Evolutionary conservation across 2,888 invertebrate genomes (phyloP).

Genomic region (Allacma fusca): DNA sequence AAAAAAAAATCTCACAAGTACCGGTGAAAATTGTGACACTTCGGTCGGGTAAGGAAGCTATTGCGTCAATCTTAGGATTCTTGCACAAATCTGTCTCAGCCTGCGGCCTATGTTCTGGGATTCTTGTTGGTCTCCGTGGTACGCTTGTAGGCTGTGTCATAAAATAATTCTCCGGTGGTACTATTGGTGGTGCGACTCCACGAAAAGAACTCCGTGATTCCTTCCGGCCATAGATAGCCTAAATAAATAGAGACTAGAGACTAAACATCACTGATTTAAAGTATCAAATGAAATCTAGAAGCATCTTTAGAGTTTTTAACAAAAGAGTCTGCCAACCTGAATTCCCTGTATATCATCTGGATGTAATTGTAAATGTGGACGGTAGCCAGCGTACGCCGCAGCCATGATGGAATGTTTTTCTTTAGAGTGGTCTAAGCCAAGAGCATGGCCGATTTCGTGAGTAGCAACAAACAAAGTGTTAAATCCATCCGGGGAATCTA

Average conservation of each 20-base stretch:
- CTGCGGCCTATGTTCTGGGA: conserved; percentile 20
- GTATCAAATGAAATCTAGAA: no score
- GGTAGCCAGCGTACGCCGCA: conserved; percentile 54
- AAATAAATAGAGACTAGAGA: no score
- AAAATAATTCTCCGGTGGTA: no score
- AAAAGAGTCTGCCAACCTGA: conserved; percentile 31
- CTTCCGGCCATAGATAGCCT: no score
- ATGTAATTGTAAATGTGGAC: conserved; percentile 53
- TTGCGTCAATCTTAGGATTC: conserved; percentile 50
- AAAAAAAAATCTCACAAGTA: neutral
- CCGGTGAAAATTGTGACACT: conserved; percentile 52
- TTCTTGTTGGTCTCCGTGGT: neutral
- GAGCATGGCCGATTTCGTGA: conserved; percentile 67
- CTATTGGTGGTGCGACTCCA: no score
- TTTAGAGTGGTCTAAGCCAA: conserved; percentile 63
- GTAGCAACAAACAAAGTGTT: conserved; percentile 67
- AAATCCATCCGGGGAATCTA: conserved; percentile 62
- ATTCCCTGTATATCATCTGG: conserved; percentile 55
- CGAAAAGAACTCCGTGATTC: no score
- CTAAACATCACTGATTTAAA: no score
- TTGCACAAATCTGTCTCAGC: conserved; percentile 45
- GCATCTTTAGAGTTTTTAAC: neutral
- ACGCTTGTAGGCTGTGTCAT: no score
- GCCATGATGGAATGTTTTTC: conserved; percentile 55
- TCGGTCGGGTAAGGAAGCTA: conserved; percentile 50